A percentile compares a stretch with the other conserved stretches of the same genome.
Conservation (phyloP, 1,140 invertebrate genomes). For the Hylyphantes graminicola region DNA sequence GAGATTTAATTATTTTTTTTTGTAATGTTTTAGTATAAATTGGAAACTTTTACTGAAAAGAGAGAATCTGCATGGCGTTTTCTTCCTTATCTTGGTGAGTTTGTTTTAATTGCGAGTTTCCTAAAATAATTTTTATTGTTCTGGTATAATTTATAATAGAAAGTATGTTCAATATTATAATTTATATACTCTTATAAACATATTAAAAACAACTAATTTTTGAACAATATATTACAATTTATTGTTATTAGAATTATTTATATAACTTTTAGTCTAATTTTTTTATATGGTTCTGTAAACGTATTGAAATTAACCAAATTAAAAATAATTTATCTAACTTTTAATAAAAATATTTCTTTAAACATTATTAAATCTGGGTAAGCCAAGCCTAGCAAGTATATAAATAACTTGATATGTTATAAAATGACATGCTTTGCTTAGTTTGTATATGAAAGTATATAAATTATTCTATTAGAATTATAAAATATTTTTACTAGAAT, state of each 20-base stretch:
- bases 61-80: constrained; percentile 72
- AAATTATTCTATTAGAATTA: no score
- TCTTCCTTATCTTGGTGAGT: constrained; percentile 69
- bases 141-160: not conserved
- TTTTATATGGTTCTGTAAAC: no score
- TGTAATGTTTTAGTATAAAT: constrained; percentile 69
- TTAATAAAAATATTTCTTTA: no score
- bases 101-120: not conserved
- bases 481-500: no score
- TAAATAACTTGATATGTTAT: no score
- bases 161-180: not conserved
- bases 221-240: not conserved
- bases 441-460: no score
- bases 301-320: no score
- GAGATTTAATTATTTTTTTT: constrained; percentile 27
- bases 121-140: not conserved
- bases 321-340: no score
- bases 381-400: no score
- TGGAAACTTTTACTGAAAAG: constrained; percentile 73
- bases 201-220: not conserved
- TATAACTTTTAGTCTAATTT: not conserved
- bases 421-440: no score
- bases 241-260: not conserved
- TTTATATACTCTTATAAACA: not conserved
- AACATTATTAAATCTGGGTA: no score